A percentile compares a stretch with the other conserved stretches of the same genome.
Conservation (phyloP, 92 coral and sea anemone genomes). For the Epizoanthus stellaris region DNA sequence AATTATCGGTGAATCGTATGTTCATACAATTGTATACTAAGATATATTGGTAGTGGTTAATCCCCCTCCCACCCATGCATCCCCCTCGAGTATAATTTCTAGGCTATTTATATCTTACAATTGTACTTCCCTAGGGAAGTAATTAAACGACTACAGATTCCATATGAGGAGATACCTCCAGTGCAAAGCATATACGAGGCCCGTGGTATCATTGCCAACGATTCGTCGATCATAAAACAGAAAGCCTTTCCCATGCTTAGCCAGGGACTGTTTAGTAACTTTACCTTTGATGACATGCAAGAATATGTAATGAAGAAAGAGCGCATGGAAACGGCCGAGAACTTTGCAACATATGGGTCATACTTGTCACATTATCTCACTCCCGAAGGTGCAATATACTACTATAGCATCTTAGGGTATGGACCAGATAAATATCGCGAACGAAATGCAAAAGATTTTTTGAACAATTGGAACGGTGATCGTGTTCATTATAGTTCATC, state of each 20-base stretch:
- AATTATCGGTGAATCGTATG: no score
- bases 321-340: neutral
- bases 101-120: no score
- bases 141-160: conserved; percentile 8
- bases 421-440: neutral
- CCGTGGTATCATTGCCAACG: conserved; percentile 8
- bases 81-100: no score
- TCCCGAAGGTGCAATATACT: neutral
- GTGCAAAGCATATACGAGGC: neutral
- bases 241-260: conserved; percentile 3
- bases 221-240: neutral
- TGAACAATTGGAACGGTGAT: neutral
- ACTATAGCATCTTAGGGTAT: neutral
- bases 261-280: conserved; percentile 16
- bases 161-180: neutral
- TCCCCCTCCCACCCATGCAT: no score
- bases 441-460: neutral
- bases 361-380: conserved; percentile 8
- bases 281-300: conserved; percentile 8
- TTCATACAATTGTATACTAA: no score
- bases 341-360: conserved; percentile 4
- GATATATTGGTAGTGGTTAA: no score
- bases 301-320: conserved; percentile 1
- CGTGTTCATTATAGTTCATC: neutral
- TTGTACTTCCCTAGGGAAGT: neutral